phyloP scores from a whole-genome alignment of 2,888 invertebrate genomes.

The Dynastes grantii region DNA sequence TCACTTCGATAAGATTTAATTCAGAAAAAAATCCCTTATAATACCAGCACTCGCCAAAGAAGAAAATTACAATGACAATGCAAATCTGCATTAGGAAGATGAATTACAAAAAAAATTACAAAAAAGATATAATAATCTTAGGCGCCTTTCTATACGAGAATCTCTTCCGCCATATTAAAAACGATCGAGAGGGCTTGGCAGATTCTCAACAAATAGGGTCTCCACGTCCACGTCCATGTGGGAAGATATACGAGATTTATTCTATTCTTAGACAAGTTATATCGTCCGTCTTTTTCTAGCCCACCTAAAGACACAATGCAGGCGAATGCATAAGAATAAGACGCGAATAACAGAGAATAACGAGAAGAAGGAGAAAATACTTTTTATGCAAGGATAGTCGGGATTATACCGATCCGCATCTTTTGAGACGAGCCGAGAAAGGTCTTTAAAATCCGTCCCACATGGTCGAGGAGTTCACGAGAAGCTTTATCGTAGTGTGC shows the following conservation, averaged over 20 bases:
- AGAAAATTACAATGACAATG: slow-evolving; percentile 13
- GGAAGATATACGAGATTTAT: slow-evolving; percentile 57
- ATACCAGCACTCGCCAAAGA: too few relatives aligned
- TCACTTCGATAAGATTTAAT: too few relatives aligned
- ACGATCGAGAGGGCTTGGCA: slow-evolving; percentile 54
- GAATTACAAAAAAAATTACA: neutral
- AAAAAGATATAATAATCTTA: neutral
- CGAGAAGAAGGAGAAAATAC: slow-evolving; percentile 7
- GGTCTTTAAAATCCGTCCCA: slow-evolving; percentile 18
- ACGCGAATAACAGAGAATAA: slow-evolving; percentile 3
- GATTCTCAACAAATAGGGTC: slow-evolving; percentile 55
- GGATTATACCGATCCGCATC: slow-evolving; percentile 38
- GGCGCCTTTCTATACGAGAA: neutral
- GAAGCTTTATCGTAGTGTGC: slow-evolving; percentile 14
- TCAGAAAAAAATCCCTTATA: too few relatives aligned
- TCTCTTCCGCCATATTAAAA: slow-evolving; percentile 32
- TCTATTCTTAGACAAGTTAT: slow-evolving; percentile 55
- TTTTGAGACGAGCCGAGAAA: slow-evolving; percentile 7
- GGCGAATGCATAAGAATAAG: slow-evolving; percentile 38
- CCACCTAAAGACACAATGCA: slow-evolving; percentile 28
- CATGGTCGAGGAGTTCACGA: slow-evolving; percentile 29
- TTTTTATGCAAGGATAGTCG: slow-evolving; percentile 36
- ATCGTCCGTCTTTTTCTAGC: slow-evolving; percentile 43
- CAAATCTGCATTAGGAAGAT: neutral
- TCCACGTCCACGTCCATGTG: slow-evolving; percentile 54